Base-by-base conservation (phyloP, 2,113 vertebrate species). In the Hyaena hyaena region DNA sequence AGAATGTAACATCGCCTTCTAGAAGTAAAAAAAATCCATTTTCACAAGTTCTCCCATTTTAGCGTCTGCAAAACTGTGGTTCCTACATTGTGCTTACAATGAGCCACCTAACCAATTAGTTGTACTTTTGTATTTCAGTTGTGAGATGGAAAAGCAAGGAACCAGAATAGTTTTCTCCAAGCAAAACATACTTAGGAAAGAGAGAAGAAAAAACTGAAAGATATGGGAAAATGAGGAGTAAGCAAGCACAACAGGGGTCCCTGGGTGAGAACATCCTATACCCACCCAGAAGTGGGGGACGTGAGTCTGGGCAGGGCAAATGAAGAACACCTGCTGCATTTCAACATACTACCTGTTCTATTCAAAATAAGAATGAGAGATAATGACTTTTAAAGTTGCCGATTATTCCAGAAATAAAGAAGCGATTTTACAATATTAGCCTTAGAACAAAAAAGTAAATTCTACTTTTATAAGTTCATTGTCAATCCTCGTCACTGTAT, bases 401-500 rank as follows among this genome's bases (percentile, higher is more conserved):
- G 97, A 88, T 95, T 93, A 90, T 82, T 88, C 14, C 39, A 90
- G 55, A 73, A 97, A 82, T 65, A 82, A 94, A 73, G 33, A 84
- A 94, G 10, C 11, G 17, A 87, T 21, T 10, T 65, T 95, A 90
- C 16, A 93, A 43, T 53, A 39, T 65, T 90, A 88, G 35, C 23
- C 63, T 85, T 88, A 77, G 3, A 97, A 55, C 33, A 63, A 93
- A 96, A 93, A 96, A 82, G 71, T 68, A 95, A 96, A 88, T 79
- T 90, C 16, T 89, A 92, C 63, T 71, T 95, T 76, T 92, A 83
- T 23, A 90, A 7, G 69, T 95, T 80, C 16, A 76, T 69, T 69
- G 33, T 55, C 82, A 95, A 82, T 92, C 86, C 76, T 21, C 84
- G 35, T 53, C 39, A 83, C 39, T 96, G 19, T 88, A 55, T 81